Conservation (phyloP, 2,113 vertebrate species). For the Leuciscus idus region DNA sequence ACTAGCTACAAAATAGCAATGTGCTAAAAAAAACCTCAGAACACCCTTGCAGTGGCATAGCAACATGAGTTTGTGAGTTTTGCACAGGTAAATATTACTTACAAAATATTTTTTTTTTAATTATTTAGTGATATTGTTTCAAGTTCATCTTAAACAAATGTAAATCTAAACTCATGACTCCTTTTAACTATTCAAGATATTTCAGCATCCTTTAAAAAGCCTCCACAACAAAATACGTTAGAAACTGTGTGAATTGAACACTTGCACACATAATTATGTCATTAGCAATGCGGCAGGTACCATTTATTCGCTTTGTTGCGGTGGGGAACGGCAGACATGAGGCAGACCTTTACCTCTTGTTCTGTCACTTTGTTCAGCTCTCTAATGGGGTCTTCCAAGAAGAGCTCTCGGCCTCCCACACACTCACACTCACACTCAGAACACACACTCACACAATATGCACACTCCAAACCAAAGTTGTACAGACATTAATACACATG, state of each 20-base stretch:
- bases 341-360: constrained; percentile 2
- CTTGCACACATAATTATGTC: constrained; percentile 31
- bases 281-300: constrained; percentile 39
- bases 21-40: not conserved
- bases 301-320: constrained; percentile 29
- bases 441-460: constrained; percentile 16
- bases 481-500: constrained; percentile 36
- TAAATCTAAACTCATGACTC: not conserved
- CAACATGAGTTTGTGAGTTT: not conserved
- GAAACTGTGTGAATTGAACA: constrained; percentile 11
- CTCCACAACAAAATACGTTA: not conserved
- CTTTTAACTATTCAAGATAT: not conserved
- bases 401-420: constrained; percentile 39
- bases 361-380: constrained; percentile 42
- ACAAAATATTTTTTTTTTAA: not conserved
- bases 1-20: too few species aligned
- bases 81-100: not conserved
- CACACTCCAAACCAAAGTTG: constrained; percentile 4
- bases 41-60: not conserved
- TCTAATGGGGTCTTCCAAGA: constrained; percentile 36
- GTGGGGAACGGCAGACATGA: constrained; percentile 19
- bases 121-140: not conserved
- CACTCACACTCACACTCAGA: constrained; percentile 12
- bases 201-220: not conserved
- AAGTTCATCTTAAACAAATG: not conserved